phyloP scores from a whole-genome alignment of 2,113 vertebrate species.

The Catagonus wagneri region DNA sequence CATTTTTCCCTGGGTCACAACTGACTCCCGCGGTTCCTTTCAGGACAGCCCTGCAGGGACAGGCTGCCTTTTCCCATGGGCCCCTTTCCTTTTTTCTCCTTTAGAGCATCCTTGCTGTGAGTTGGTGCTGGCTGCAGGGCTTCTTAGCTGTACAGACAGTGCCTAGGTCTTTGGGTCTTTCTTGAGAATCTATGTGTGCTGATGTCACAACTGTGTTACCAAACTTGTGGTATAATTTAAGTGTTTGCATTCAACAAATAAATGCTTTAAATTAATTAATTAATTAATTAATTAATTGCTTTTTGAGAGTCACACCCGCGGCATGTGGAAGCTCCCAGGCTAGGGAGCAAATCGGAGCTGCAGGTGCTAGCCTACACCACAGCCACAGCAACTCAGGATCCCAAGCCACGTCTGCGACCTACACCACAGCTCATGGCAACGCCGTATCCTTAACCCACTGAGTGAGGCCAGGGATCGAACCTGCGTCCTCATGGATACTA shows the following conservation, averaged over 20 bases:
- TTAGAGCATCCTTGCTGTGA: background rate
- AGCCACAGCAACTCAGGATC: too few relatives aligned
- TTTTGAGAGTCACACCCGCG: too few relatives aligned
- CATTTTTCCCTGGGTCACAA: background rate
- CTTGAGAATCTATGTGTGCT: background rate
- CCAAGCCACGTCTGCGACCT: too few relatives aligned
- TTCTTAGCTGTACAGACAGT: background rate
- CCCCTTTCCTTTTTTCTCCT: background rate
- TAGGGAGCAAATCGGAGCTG: too few relatives aligned
- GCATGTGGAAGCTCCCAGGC: too few relatives aligned
- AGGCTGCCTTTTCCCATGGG: background rate
- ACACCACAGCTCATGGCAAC: too few relatives aligned
- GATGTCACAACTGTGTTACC: constrained; percentile 3
- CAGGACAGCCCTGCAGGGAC: background rate
- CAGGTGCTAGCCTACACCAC: too few relatives aligned
- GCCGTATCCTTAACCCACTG: too few relatives aligned
- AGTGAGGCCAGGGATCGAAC: too few relatives aligned
- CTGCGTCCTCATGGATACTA: too few relatives aligned
- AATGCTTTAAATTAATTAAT: too few relatives aligned
- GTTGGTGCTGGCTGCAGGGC: accelerated
- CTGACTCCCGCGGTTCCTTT: background rate
- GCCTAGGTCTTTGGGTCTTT: background rate
- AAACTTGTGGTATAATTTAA: constrained; percentile 15
- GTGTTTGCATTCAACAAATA: constrained; percentile 32
- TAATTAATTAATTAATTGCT: too few relatives aligned